Percentiles rank a stretch among this genome's conserved stretches.
phyloP scores from a whole-genome alignment of 1,140 invertebrate species.

The Aphelenchoides avenae region DNA sequence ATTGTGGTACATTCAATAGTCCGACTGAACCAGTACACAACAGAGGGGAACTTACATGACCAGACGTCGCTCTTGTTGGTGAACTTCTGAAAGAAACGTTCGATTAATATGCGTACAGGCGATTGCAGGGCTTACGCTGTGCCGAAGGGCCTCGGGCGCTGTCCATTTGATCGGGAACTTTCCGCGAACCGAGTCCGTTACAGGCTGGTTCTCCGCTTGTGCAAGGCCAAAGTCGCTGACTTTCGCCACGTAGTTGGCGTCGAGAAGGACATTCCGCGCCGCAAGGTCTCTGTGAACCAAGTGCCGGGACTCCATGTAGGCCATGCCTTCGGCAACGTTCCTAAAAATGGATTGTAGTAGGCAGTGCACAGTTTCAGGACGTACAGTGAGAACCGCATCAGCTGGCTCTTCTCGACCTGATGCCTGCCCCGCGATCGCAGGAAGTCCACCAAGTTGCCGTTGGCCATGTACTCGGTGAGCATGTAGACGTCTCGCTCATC shows the following conservation, averaged over 20 bases:
- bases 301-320: slow-evolving; percentile 89
- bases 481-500: slow-evolving; percentile 74
- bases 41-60: too few species aligned
- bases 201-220: slow-evolving; percentile 72
- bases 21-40: too few species aligned
- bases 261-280: slow-evolving; percentile 92
- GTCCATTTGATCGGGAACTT: slow-evolving; percentile 99
- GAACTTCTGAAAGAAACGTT: slow-evolving; percentile 73
- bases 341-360: slow-evolving; percentile 16
- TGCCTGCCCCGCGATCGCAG: slow-evolving; percentile 84
- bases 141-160: slow-evolving; percentile 91
- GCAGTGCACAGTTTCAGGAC: slow-evolving; percentile 8
- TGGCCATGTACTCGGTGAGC: slow-evolving; percentile 97
- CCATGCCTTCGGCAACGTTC: slow-evolving; percentile 96
- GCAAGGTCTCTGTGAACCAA: slow-evolving; percentile 97
- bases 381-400: slow-evolving; percentile 85
- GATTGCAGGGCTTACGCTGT: slow-evolving; percentile 70
- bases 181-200: slow-evolving; percentile 64
- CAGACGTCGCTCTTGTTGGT: slow-evolving; percentile 99
- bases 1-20: too few species aligned
- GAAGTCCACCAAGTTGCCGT: slow-evolving; percentile 96
- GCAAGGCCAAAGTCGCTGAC: slow-evolving; percentile 97
- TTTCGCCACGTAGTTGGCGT: slow-evolving; percentile 87
- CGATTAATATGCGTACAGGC: slow-evolving; percentile 7
- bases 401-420: slow-evolving; percentile 91